Percentiles rank a stretch among this genome's conserved stretches.
phyloP scores from a whole-genome alignment of 2,113 vertebrate genomes.

The Hoplias malabaricus region DNA sequence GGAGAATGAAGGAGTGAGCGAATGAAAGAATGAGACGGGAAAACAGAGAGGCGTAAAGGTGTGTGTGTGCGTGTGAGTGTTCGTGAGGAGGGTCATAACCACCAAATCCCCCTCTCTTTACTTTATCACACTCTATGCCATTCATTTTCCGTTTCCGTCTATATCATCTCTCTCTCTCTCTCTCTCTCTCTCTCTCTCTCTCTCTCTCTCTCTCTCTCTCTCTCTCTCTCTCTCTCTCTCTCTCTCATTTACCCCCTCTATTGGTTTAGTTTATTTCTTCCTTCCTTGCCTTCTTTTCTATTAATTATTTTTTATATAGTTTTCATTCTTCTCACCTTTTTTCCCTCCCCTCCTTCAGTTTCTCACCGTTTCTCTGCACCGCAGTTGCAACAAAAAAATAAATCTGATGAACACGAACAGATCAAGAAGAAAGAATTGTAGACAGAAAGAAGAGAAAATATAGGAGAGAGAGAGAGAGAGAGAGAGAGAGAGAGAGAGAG shows the following conservation, averaged over 20 bases:
- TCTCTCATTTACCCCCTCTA: too few species aligned
- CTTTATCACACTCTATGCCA: not conserved
- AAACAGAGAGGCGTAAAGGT: not conserved
- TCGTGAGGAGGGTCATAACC: too few species aligned
- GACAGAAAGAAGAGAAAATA: conserved; percentile 36
- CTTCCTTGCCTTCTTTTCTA: too few species aligned
- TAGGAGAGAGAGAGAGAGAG: not conserved
- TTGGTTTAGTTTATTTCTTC: too few species aligned
- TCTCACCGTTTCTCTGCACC: too few species aligned
- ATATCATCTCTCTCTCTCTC: not conserved
- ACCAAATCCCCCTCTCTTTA: not conserved
- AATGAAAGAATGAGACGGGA: not conserved
- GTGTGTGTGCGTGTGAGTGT: too few species aligned
- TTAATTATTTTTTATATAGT: too few species aligned
- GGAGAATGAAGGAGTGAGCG: not conserved
- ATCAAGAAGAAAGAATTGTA: conserved; percentile 11
- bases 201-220: not conserved
- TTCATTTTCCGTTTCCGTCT: not conserved
- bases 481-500: conserved; percentile 39
- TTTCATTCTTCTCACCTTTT: too few species aligned
- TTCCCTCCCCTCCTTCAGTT: too few species aligned
- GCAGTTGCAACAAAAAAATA: too few species aligned
- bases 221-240: not conserved
- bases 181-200: not conserved
- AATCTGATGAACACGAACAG: too few species aligned